Conservation (phyloP, 1,140 invertebrate genomes). For the Philotrypesis tridentata region DNA sequence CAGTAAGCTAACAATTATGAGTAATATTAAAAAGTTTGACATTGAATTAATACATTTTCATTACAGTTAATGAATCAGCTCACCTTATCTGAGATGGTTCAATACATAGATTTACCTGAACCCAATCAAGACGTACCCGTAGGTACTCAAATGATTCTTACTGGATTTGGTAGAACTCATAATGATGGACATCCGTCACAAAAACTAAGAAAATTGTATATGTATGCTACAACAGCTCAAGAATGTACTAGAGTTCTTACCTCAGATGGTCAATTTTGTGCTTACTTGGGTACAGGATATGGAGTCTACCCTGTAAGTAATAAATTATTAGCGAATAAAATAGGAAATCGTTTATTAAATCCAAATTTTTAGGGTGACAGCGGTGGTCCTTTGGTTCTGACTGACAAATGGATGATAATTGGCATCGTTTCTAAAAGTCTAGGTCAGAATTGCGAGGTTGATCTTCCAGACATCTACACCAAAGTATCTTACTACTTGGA, state of each 20-base stretch:
- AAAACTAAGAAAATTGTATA: background rate
- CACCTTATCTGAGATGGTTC: background rate
- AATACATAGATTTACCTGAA: background rate
- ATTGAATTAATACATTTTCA: too few relatives aligned
- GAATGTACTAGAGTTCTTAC: background rate
- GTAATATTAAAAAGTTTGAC: too few relatives aligned
- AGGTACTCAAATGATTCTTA: background rate
- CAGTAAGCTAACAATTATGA: too few relatives aligned
- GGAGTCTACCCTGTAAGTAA: background rate
- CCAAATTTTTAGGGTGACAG: conserved; percentile 7
- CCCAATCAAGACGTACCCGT: background rate
- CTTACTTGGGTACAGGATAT: background rate
- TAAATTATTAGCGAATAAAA: background rate
- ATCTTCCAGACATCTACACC: background rate
- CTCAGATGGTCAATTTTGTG: background rate
- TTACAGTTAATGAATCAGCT: background rate
- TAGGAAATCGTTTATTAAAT: too few relatives aligned
- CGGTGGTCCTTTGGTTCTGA: background rate
- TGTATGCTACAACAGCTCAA: too few relatives aligned
- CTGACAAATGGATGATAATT: background rate
- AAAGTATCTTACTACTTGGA: background rate
- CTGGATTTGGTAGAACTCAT: background rate
- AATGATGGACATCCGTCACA: background rate
- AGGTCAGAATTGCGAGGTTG: background rate
- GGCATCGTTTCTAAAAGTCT: background rate